Percentiles rank a stretch among this genome's conserved stretches.
phyloP scores from a whole-genome alignment of 2,797 vertebrate species.

The Oophaga sylvatica region DNA sequence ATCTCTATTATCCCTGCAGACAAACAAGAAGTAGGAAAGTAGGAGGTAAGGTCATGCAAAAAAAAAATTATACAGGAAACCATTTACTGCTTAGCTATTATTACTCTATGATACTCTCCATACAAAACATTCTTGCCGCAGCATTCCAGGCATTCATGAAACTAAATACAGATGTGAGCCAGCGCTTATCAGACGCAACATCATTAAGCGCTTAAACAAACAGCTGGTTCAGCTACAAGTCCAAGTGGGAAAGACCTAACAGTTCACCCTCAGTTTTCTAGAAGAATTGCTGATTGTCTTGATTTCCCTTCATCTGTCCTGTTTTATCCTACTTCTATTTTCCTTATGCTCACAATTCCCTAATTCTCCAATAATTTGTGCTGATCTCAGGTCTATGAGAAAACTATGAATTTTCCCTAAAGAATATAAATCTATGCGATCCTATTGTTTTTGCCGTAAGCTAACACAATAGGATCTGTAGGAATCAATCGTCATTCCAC shows the following conservation, averaged over 20 bases:
- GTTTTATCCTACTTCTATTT: neutral
- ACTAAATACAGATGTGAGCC: constrained; percentile 34
- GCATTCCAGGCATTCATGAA: constrained; percentile 30
- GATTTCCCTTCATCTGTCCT: neutral
- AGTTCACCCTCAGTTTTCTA: too few species aligned
- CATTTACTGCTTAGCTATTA: constrained; percentile 37
- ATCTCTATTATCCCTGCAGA: constrained; percentile 15
- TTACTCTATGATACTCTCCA: constrained; percentile 21
- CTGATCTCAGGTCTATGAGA: too few species aligned
- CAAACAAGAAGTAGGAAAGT: constrained; percentile 8
- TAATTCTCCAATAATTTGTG: neutral
- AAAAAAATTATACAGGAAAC: constrained; percentile 36
- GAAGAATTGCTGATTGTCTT: neutral
- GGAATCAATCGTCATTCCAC: neutral
- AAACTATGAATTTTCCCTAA: too few species aligned
- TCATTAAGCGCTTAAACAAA: neutral
- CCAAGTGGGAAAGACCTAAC: neutral
- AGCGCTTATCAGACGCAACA: constrained; percentile 21
- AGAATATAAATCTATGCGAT: too few species aligned
- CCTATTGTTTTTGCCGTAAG: too few species aligned
- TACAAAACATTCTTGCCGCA: constrained; percentile 43
- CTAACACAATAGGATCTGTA: neutral
- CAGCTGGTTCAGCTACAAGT: neutral
- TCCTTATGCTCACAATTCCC: neutral
- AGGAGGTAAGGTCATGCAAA: constrained; percentile 21